These are phyloP conservation scores for Mythimna ferrago DNA, from an alignment of 2,888 invertebrate genomes.

Conservation along the genomic window DNA sequence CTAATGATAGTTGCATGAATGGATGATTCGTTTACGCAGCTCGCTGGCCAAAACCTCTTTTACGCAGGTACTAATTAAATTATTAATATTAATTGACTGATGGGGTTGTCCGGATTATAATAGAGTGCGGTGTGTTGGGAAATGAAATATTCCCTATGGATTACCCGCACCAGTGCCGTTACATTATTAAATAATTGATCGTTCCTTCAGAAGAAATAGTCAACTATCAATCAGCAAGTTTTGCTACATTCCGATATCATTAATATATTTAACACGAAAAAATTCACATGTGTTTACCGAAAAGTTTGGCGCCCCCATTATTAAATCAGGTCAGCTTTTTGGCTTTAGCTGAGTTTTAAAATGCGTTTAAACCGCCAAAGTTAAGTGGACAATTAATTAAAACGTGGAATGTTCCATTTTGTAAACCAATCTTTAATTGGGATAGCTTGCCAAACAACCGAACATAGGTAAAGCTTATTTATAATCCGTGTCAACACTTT, in stretches of 20 bases:
- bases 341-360: constrained; percentile 15
- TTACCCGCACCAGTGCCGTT: constrained; percentile 20
- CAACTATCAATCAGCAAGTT: constrained; percentile 5
- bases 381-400: constrained; percentile 29
- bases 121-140: constrained; percentile 31
- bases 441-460: constrained; percentile 4
- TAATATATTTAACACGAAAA: neutral
- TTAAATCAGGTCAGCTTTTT: constrained; percentile 9
- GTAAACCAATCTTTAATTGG: constrained; percentile 8
- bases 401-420: constrained; percentile 5
- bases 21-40: neutral
- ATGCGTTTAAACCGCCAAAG: constrained; percentile 12
- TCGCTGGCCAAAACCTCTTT: constrained; percentile 2
- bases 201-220: constrained; percentile 9
- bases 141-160: constrained; percentile 33
- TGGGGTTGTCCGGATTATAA: constrained; percentile 32
- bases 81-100: constrained; percentile 39
- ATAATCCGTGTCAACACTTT: neutral
- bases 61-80: constrained; percentile 27
- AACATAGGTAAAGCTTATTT: neutral
- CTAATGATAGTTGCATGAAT: neutral
- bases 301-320: constrained; percentile 13
- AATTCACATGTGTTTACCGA: constrained; percentile 14
- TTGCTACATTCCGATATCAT: constrained; percentile 4
- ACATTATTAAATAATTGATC: constrained; percentile 31